A percentile compares a stretch with the other conserved stretches of the same genome.
phyloP scores from a whole-genome alignment of 2,888 invertebrate species.

The Lycophotia porphyrea region DNA sequence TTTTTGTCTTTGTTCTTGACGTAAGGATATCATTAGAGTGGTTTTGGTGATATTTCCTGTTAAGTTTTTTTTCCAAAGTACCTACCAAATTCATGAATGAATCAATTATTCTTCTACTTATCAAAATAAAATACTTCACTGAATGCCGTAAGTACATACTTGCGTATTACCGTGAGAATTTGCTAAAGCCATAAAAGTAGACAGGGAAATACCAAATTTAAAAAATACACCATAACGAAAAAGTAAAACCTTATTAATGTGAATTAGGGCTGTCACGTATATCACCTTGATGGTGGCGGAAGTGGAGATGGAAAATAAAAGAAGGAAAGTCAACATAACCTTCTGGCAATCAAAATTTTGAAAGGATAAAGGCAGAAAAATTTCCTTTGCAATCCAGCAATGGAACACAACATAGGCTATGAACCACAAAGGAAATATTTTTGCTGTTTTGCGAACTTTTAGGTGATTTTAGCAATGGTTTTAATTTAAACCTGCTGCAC shows the following conservation, averaged over 20 bases:
- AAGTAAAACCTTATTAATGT: neutral
- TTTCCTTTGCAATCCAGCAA: too few species aligned
- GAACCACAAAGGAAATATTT: too few species aligned
- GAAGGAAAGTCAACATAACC: neutral
- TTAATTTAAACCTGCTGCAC: too few species aligned
- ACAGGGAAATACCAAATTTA: neutral
- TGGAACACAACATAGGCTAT: too few species aligned
- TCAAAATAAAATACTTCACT: neutral
- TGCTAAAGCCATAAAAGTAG: neutral
- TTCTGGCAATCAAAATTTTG: neutral
- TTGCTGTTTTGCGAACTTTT: too few species aligned
- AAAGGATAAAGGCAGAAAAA: neutral
- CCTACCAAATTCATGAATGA: neutral
- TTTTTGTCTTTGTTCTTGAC: too few species aligned
- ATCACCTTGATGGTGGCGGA: too few species aligned
- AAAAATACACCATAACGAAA: slow-evolving; percentile 11
- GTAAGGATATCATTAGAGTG: neutral
- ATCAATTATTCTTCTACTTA: neutral
- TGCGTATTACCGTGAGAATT: slow-evolving; percentile 18
- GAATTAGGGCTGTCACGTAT: neutral
- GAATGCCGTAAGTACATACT: neutral
- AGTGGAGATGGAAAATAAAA: neutral
- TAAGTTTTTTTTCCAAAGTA: neutral
- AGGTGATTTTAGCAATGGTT: too few species aligned
- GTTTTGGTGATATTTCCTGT: neutral